Evolutionary conservation across 2,113 vertebrate genomes (phyloP), one percentile per base, ranked within the genome.

Genomic region (Bambusicola thoracicus): DNA sequence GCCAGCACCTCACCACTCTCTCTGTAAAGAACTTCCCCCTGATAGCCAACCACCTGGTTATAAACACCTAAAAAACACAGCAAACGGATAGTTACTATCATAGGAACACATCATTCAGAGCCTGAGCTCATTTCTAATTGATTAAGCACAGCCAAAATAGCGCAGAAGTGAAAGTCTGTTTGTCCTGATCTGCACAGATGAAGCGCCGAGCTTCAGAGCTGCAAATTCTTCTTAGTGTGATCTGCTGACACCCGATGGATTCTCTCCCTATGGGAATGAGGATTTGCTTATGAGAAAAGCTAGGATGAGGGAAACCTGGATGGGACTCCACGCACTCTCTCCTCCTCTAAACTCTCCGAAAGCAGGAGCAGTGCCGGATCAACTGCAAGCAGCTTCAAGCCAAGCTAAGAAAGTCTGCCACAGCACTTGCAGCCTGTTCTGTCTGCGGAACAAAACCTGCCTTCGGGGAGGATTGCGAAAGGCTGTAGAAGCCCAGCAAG

Each of bases 101-200:
- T 0, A 17, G 19, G 58, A 89, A 34, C 24, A 55, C 5, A 1
- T 27, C 3, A 2, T 2, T 1, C n/a, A 1, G 2, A 2, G 38
- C 61, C 46, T 5, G 6, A 77, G 22, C 15, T 70, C 29, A 48
- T 48, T 48, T 48, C 65, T 48, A 40, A 77, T 40, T 56, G 44
- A 58, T 66, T 80, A 63, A 77, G 49, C 24, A 53, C 32, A 36
- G 7, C 21, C 58, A 83, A 67, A 77, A 70, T 10, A 19, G 40
- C 41, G 25, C 27, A 67, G 49, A 44, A 41, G 75, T 18, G 29
- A 61, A 8, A 62, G 14, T 19, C 41, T 68, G 10, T 36, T 69
- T 2, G 0, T 80, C 69, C 53, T 29, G 36, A 11, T 65, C 68
- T 86, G 41, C 48, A 70, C 1, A 86, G 62, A 74, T 14, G 8